Evolutionary conservation across 2,888 invertebrate genomes (phyloP).

Genomic region (Himalopsyche anomala): DNA sequence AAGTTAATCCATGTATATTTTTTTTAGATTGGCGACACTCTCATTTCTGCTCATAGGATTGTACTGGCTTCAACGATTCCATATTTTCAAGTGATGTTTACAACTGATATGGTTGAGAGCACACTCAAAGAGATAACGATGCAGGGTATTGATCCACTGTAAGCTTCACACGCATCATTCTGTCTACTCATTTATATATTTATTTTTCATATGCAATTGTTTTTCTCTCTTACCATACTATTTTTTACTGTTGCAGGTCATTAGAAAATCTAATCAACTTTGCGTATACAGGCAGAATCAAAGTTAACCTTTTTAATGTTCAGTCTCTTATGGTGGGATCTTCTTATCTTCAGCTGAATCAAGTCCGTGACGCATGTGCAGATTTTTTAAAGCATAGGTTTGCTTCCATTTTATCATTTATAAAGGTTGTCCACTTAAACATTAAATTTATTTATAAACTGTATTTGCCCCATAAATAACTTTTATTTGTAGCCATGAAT

Average conservation of each 20-base stretch:
- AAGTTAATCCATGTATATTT: slow-evolving; percentile 48
- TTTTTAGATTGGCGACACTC: slow-evolving; percentile 83
- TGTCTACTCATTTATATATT: slow-evolving; percentile 1
- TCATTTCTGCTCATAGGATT: slow-evolving; percentile 88
- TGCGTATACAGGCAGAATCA: slow-evolving; percentile 88
- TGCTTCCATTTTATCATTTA: not conserved
- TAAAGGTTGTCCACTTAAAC: too few species aligned
- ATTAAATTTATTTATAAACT: too few species aligned
- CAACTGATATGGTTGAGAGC: slow-evolving; percentile 91
- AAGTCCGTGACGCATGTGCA: slow-evolving; percentile 90
- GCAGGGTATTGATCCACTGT: slow-evolving; percentile 88
- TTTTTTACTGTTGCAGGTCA: slow-evolving; percentile 76
- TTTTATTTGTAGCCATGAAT: not conserved
- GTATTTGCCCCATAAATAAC: not conserved
- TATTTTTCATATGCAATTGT: not conserved
- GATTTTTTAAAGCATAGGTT: slow-evolving; percentile 84
- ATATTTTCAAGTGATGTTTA: slow-evolving; percentile 94
- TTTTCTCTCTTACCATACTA: slow-evolving; percentile 45
- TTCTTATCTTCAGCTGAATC: slow-evolving; percentile 86
- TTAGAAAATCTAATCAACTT: slow-evolving; percentile 89
- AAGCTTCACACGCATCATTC: slow-evolving; percentile 67
- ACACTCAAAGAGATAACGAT: slow-evolving; percentile 88
- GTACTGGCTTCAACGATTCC: slow-evolving; percentile 91
- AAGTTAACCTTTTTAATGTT: slow-evolving; percentile 87
- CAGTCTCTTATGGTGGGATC: slow-evolving; percentile 91